Base-by-base conservation (phyloP, 2,888 invertebrate genomes). In the Drosophila testacea region DNA sequence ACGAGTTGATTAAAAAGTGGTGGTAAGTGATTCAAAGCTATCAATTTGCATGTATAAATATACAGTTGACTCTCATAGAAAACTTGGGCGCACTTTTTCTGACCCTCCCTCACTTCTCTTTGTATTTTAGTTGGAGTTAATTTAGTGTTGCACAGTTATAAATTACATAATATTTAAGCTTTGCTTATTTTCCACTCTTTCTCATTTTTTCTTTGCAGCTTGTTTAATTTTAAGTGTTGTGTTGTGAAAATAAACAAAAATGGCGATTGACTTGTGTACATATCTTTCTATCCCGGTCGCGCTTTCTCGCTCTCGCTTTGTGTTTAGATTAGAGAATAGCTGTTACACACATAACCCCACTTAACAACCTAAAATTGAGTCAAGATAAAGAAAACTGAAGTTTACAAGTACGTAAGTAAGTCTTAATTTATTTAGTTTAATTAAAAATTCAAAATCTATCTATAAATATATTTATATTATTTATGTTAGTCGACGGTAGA, bases 1-100 rank as follows among this genome's bases (percentile, higher is more conserved):
- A 30, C 39, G 41, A 6, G 13, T 36, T 56, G 36, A 56, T 56
- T 56, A 36, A 56, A 56, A 56, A 13, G 55, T 56, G 55, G 13
- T 44, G 44, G 27, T 28, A 44, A 44, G n/a, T 13, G 9, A 44
- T 56, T 44, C 6, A 5, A 10, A 44, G 6, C 22, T 34, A 56
- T 56, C 27, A 56, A 13, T 36, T 56, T 44, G 55, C 34, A 56
- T 56, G 27, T 34, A 42, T n/a, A 11, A 11, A 34, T 13, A 32
- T 47, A 32, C 34, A 34, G 16, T 34, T 34, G 4, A 48, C 16
- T 30, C 4, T 32, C 16, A 28, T n/a, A 27, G n/a, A 30, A 47
- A 13, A 4, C 4, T 30, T 16, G 16, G 30, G 30, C 41, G 6
- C 1, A 32, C 41, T 30, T 41, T 55, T 27, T 42, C 42, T n/a